Base-by-base conservation (phyloP, 2,888 invertebrate genomes). In the Stenodema calcarata region DNA sequence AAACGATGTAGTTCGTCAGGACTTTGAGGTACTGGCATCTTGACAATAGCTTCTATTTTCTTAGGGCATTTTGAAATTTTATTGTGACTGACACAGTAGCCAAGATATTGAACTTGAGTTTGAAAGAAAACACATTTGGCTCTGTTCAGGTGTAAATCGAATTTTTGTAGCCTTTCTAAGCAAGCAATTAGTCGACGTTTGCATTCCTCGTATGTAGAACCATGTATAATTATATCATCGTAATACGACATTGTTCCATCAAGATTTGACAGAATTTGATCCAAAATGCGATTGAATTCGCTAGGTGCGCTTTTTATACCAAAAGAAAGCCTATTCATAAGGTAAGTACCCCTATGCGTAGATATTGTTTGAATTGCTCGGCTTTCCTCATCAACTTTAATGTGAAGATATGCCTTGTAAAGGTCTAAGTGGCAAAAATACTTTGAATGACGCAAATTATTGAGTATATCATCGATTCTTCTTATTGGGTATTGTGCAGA, bases 401-500 rank as follows among this genome's bases (percentile, higher is more conserved):
- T n/a, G 44, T 89, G 88, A 7, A 87, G 42, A 54, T 89, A 89
- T 12, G 88, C 89, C 82, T 89, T 89, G 78, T 82, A 87, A 27
- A 89, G 62, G 83, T 89, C 89, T 9, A 89, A 30, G 44, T 79
- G 44, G 35, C 88, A 89, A 78, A 88, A 89, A 76, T 87, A 85
- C 30, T n/a, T 87, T 0, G 88, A 87, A 42, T 87, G 80, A 27
- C 85, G 75, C 28, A 89, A 47, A 44, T 78, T 81, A 30, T 86
- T 78, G 2, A 89, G 78, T 16, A 88, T 78, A 35, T 89, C 88
- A 28, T 80, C 80, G 44, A 89, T 88, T 70, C 70, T 79, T 28
- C 42, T 79, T 12, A 89, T 87, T 16, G 89, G 89, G 44, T 88
- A 89, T 47, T 89, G 87, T 78, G 88, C 88, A 14, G 82, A 42